Evolutionary conservation across 2,797 vertebrate species (phyloP).

Genomic region (Muscicapa striata): DNA sequence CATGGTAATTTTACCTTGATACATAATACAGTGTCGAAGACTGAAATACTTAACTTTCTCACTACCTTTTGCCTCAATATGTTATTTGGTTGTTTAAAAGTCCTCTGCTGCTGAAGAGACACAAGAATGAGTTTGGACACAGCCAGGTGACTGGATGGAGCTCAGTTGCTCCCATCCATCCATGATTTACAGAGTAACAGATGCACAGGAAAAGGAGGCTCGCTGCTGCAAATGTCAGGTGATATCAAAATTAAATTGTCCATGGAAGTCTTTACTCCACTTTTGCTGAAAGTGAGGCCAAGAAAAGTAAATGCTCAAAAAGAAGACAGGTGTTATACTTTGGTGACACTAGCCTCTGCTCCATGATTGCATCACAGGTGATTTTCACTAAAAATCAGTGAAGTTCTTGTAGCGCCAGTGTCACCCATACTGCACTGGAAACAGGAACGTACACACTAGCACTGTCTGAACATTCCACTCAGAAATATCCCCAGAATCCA

Average conservation of each 20-base stretch:
- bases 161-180: not conserved
- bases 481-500: not conserved
- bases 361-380: not conserved
- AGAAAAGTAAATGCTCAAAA: not conserved
- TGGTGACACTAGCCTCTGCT: not conserved
- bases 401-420: not conserved
- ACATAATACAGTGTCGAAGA: conserved; percentile 30
- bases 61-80: not conserved
- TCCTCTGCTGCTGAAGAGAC: not conserved
- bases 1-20: conserved; percentile 14
- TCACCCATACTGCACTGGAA: not conserved
- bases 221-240: not conserved
- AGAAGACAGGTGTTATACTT: not conserved
- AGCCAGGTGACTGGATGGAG: not conserved
- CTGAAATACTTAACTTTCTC: conserved; percentile 22
- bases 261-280: not conserved
- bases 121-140: not conserved
- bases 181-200: not conserved
- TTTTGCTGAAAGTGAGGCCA: not conserved
- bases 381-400: not conserved
- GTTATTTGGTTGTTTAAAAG: conserved; percentile 24
- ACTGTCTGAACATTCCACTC: not conserved
- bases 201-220: not conserved
- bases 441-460: not conserved
- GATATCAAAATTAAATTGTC: not conserved